Base-by-base conservation (phyloP, 2,888 invertebrate species). In the Chloroclysta siterata region DNA sequence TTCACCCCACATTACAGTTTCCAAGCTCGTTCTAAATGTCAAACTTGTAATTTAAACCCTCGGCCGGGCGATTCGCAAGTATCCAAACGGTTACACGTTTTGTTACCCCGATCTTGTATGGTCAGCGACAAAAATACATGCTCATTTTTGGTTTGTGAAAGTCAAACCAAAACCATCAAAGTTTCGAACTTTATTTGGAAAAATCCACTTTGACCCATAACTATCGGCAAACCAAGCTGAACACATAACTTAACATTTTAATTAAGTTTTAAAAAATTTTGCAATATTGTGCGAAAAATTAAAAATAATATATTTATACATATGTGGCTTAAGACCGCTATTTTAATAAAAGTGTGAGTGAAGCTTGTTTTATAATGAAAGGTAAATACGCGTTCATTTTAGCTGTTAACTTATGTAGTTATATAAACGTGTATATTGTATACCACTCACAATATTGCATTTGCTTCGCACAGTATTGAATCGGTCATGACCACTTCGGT, bases 1-100 rank as follows among this genome's bases (percentile, higher is more conserved):
- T 65, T 65, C 67, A 55, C 53, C 55, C 56, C 58, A 54, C 36
- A 54, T 42, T 55, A 60, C 50, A 65, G 42, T 60, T 65, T 53
- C 58, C 51, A 58, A 58, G 55, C 58, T 67, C 63, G 60, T 60
- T 63, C 60, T 60, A 59, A 61, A 67, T 65, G 67, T 65, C 66
- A 67, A 67, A 66, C 63, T 65, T 69, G 65, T 69, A 69, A 66
- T 66, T 66, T 62, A 66, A 22, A 65, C 60, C 69, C 69, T 8
- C 60, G 50, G 53, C 51, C 47, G 64, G 65, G 63, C 29, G 14
- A 65, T 67, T 65, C 52, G 51, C 67, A 61, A 65, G 66, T 63
- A 63, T 63, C 55, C 58, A 29, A 15, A 42, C 29, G 60, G 54
- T 50, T 60, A 63, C 47, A 50, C 65, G 46, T 10, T 29, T 50